Percentiles rank a stretch among this genome's conserved stretches.
Evolutionary conservation across 2,113 vertebrate genomes (phyloP).

Genomic region (Dicentrarchus labrax): DNA sequence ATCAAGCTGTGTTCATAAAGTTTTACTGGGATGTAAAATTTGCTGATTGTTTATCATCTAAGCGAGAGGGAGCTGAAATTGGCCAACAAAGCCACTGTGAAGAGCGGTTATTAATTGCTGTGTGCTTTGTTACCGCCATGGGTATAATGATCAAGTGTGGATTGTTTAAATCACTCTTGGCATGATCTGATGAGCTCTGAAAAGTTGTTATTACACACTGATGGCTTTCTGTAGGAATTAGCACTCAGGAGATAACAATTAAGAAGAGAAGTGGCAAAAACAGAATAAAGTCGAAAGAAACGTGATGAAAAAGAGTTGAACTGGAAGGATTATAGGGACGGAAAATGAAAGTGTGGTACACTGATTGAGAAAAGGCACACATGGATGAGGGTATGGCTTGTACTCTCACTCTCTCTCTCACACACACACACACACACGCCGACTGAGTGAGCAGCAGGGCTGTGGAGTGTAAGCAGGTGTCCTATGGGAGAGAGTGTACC

Average conservation of each 20-base stretch:
- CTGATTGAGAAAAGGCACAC: constrained; percentile 47
- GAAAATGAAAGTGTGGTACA: constrained; percentile 15
- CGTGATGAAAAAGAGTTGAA: not conserved
- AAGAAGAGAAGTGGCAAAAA: constrained; percentile 17
- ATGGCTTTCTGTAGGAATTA: constrained; percentile 27
- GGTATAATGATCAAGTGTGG: constrained; percentile 65
- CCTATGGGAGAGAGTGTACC: constrained; percentile 78
- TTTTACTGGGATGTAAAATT: constrained; percentile 68
- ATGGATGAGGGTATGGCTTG: constrained; percentile 33
- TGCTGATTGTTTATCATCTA: constrained; percentile 75
- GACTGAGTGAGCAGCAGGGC: constrained; percentile 68
- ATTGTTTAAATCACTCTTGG: constrained; percentile 69
- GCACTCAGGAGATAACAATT: not conserved
- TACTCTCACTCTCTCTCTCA: not conserved
- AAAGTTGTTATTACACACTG: constrained; percentile 44
- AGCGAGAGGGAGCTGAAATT: constrained; percentile 47
- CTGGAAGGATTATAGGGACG: constrained; percentile 11
- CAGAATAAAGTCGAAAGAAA: not conserved
- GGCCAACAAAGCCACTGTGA: constrained; percentile 59
- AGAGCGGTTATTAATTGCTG: constrained; percentile 65
- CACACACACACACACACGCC: constrained; percentile 21
- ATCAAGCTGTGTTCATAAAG: constrained; percentile 49
- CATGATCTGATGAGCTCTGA: constrained; percentile 53
- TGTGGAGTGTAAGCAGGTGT: constrained; percentile 79
- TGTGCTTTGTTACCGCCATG: constrained; percentile 48